Conservation (phyloP, 1,140 invertebrate genomes). For the Drosophila tropicalis region DNA sequence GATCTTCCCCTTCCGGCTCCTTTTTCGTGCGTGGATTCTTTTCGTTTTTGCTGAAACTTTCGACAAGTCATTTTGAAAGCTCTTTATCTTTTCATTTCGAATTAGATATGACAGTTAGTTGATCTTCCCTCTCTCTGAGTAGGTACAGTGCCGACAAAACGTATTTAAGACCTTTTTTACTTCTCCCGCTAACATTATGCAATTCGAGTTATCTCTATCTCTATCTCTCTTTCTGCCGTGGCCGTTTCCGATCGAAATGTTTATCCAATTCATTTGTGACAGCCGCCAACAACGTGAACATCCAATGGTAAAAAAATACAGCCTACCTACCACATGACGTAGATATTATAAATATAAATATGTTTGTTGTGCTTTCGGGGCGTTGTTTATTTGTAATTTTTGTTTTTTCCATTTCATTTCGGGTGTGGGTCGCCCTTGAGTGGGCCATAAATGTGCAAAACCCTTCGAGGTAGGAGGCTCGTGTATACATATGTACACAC, state of each 20-base stretch:
- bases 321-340: constrained; percentile 33
- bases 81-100: not conserved
- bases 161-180: not conserved
- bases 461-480: constrained; percentile 57
- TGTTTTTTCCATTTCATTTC: constrained; percentile 8
- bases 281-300: constrained; percentile 21
- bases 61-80: constrained; percentile 6
- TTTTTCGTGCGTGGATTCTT: not conserved
- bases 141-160: constrained; percentile 29
- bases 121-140: not conserved
- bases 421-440: constrained; percentile 40
- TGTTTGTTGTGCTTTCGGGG: constrained; percentile 19
- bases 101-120: not conserved
- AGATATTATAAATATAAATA: constrained; percentile 13
- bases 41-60: not conserved
- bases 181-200: constrained; percentile 1
- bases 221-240: constrained; percentile 1
- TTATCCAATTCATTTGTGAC: constrained; percentile 22
- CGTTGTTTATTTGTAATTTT: constrained; percentile 30
- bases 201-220: constrained; percentile 4
- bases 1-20: not conserved
- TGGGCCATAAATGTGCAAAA: constrained; percentile 32
- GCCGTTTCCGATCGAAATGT: constrained; percentile 19
- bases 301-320: constrained; percentile 9
- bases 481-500: constrained; percentile 26